Percentiles rank a stretch among this genome's conserved stretches.
These are phyloP conservation scores for Euborellia annulipes DNA, from an alignment of 1,140 invertebrate species.

Conservation along the genomic window DNA sequence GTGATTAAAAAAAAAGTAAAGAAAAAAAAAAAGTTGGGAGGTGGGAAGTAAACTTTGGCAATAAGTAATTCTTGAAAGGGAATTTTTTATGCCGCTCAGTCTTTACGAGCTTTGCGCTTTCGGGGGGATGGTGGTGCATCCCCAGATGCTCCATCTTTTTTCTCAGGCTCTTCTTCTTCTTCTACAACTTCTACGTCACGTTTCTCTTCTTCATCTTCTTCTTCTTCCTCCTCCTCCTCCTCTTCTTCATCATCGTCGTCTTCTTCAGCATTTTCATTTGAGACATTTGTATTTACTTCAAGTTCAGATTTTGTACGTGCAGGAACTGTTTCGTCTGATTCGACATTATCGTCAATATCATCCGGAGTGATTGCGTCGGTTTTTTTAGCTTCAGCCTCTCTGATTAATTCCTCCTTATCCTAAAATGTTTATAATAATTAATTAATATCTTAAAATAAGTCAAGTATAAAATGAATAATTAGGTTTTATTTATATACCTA, in stretches of 20 bases:
- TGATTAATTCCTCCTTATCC: slow-evolving; percentile 22
- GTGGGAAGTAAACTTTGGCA: no score
- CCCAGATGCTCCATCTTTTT: slow-evolving; percentile 7
- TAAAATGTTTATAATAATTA: slow-evolving; percentile 11
- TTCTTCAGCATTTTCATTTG: slow-evolving; percentile 28
- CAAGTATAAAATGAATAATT: no score
- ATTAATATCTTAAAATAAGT: no score
- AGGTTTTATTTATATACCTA: no score
- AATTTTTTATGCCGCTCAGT: slow-evolving; percentile 9
- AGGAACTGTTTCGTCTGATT: slow-evolving; percentile 23
- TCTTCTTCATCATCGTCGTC: slow-evolving; percentile 20
- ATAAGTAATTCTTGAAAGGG: no score
- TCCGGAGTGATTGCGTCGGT: slow-evolving; percentile 38
- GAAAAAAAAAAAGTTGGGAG: no score
- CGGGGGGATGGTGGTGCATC: slow-evolving; percentile 15
- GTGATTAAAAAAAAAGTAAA: no score
- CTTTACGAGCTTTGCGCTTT: slow-evolving; percentile 16
- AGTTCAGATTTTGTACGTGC: slow-evolving; percentile 14
- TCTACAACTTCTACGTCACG: slow-evolving; percentile 25
- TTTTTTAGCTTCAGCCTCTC: slow-evolving; percentile 37
- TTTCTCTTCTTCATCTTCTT: slow-evolving; percentile 26
- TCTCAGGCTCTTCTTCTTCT: slow-evolving; percentile 18
- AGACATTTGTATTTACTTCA: slow-evolving; percentile 20
- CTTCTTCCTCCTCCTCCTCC: slow-evolving; percentile 25
- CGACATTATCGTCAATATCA: slow-evolving; percentile 19